Base-by-base conservation (phyloP, 1,140 invertebrate species). In the Hyles vespertilio region DNA sequence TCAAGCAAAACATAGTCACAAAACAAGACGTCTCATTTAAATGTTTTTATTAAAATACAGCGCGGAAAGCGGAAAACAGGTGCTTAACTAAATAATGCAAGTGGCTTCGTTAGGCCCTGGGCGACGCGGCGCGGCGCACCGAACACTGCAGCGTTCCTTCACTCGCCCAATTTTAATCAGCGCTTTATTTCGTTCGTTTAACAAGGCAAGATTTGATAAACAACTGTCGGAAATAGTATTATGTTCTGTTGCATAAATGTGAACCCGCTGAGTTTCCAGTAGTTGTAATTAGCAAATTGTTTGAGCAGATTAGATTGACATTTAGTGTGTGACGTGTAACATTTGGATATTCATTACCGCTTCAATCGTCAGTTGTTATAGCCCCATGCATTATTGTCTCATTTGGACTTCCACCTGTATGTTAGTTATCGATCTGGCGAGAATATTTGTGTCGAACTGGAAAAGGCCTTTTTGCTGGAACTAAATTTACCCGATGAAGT, bases 81-180 rank as follows among this genome's bases (percentile, higher is more conserved):
- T 51, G 50, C 50, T 51, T 10, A 51, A 34, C 34, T 10, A 51
- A 51, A 51, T 51, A 51, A 51, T 51, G 11, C 32, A 33, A 51
- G 32, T 34, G 34, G 22, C 50, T 51, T 51, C 50, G 36, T 54
- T 54, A 54, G 36, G 52, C 52, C n/a, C 52, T 22, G 52, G n/a
- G 52, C 32, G 22, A 2, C 22, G 22, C 22, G 22, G 22, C 22
- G 22, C 22, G 22, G 22, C 34, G 12, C 34, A 34, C 51, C 11
- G 32, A 12, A n/a, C 51, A 40, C 51, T 54, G 52, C 52, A 54
- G 51, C 52, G 34, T 54, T 43, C 33, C 11, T 22, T 22, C n/a
- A 54, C 32, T 54, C 36, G 43, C 34, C 52, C 43, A 54, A 54
- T 54, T 44, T 54, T 44, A 43, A 45, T 54, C 52, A 51, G 36